Evolutionary conservation across 2,888 invertebrate species (phyloP), one percentile per base, ranked within the genome.

Genomic region (Choristoneura rosaceana): DNA sequence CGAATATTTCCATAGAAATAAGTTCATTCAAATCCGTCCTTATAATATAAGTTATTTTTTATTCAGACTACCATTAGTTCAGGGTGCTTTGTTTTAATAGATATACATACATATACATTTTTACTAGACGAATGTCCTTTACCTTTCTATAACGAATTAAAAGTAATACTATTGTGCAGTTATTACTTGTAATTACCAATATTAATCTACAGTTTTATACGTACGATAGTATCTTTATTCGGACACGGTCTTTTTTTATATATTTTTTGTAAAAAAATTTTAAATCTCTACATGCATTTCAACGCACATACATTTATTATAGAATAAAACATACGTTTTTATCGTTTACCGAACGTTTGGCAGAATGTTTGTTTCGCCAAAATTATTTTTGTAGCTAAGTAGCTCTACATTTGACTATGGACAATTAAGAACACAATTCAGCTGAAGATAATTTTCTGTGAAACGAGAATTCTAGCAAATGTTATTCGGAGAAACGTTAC

Each of bases 11-110:
- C 43, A 45, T 62, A n/a, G 7, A 12, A 25, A 45, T 63, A 52
- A 52, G 33, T 66, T 63, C 25, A 50, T 68, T 70, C 60, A 63
- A 69, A 55, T 71, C 71, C 71, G 71, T 71, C 71, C 71, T 61
- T 34, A 33, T 15, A 8, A 25, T 38, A 5, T 71, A 71, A 52
- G 71, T 66, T 66, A 61, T 43, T 60, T 63, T 66, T 34, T 47
- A 52, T 50, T 50, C 41, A 52, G 45, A 63, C 55, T 60, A 71
- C 60, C 47, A 50, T 7, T 33, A 55, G 15, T 7, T 17, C 41
- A 38, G 43, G 70, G 71, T 71, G 71, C 71, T 71, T 55, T 45
- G 7, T 41, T 61, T 55, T 55, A 38, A 4, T 38, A 7, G 25
- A 25, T 25, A 25, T 52, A 52, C 4, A 43, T 43, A 43, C 10